Base-by-base conservation (phyloP, 1,140 invertebrate genomes). In the Brachionus angularis region DNA sequence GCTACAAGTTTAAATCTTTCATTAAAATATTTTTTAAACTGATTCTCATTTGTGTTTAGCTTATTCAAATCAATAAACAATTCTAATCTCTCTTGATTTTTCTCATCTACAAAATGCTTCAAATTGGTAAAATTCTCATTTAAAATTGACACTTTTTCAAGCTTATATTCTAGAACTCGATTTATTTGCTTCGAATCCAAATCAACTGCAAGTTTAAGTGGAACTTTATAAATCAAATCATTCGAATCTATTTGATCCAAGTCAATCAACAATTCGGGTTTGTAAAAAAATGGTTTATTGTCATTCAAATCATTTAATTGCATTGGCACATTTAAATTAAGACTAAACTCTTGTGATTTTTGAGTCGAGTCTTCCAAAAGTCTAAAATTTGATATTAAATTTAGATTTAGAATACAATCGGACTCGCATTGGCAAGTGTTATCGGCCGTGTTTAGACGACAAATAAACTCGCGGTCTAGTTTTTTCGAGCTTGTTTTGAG, bases 201-300 rank as follows among this genome's bases (percentile, higher is more conserved):
- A 58, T 58, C 53, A 7, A 23, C 8, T 16, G 53, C 53, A 18
- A 58, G 27, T 39, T 58, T 58, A 1, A 58, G 27, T 8, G 53
- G 53, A 23, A 58, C 39, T 7, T 1, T 21, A 1, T 39, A 5
- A 18, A 58, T 23, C 21, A 39, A 8, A 23, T 25, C 33, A 10
- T 39, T 7, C 25, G 39, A 14, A 10, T 39, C 53, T 21, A 58
- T 58, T 39, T 58, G 53, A 39, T 58, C 27, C 5, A 58, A 23
- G 16, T 58, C 53, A 10, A 58, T 58, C 16, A 39, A 25, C 5
- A 58, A n/a, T 39, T 58, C 53, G 25, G 53, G 53, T 36, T 58
- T 31, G 33, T 58, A 58, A 39, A 58, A 58, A 58, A 58, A 58
- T 39, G 53, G 53, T 36, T 39, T 58, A 23, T 58, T 58, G 33